Evolutionary conservation across 2,888 invertebrate species (phyloP), one percentile per base, ranked within the genome.

Genomic region (Oscheius sp.): DNA sequence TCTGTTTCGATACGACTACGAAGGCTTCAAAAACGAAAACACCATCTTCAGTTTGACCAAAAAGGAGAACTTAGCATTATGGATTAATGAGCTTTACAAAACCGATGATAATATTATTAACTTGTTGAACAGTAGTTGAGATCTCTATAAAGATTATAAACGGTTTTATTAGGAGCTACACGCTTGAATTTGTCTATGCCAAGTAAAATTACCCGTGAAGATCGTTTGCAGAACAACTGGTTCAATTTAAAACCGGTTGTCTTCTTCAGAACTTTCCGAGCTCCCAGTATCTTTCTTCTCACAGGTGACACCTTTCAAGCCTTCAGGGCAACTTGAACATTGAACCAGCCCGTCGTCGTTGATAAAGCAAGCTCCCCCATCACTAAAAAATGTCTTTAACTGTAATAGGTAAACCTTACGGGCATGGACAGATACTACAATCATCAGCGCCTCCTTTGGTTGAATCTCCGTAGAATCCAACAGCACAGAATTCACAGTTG

Each of bases 381-480:
- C 75, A 37, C 81, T 81, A 72, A 47, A 81, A 68, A 3, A 10
- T 11, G 1, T 7, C 3, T 32, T 21, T 60, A 42, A 7, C 21
- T 33, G 58, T 4, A 21, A 13, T 42, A n/a, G 1, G 29, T 33
- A 51, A 37, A 51, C 74, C 93, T 82, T 94, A 93, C 0, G 97
- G 97, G 89, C 98, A 98, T 0, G 96, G 96, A 87, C 98, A 98
- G 0, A 94, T 92, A 87, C 93, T 93, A 90, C 98, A 98, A 90
- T 96, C 97, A 50, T 94, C 92, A 0, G 93, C 90, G 0, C 95
- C 95, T 35, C 96, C 95, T 82, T 90, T 90, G 66, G 94, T 91
- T 0, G 98, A 95, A 89, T 96, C 94, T 35, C 98, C 98, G 87
- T 96, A 98, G 91, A 92, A 98, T 57, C 98, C 97, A 79, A 94